A percentile compares a stretch with the other conserved stretches of the same genome.
phyloP scores from a whole-genome alignment of 2,888 invertebrate genomes.

The Chrysotoxum bicinctum region DNA sequence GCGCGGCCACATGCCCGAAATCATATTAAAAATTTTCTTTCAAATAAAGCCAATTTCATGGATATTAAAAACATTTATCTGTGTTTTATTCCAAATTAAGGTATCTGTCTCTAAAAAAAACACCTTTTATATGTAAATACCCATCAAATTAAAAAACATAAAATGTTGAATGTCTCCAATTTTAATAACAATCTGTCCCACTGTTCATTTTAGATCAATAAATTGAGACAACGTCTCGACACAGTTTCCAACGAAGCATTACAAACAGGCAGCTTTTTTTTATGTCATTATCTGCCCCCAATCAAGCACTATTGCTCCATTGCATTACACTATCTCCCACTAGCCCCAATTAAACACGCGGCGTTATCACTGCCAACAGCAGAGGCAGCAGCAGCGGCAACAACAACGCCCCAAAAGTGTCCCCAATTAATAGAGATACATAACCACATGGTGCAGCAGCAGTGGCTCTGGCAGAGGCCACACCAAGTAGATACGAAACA shows the following conservation, averaged over 20 bases:
- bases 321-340: slow-evolving; percentile 46
- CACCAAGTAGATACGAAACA: background rate
- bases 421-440: slow-evolving; percentile 38
- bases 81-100: too few species aligned
- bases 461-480: background rate
- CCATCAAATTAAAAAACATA: background rate
- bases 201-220: slow-evolving; percentile 5
- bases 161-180: background rate
- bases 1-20: too few species aligned
- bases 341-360: slow-evolving; percentile 39
- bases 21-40: too few species aligned
- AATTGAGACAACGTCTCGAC: background rate
- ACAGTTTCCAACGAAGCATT: background rate
- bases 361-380: slow-evolving; percentile 45
- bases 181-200: background rate
- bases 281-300: slow-evolving; percentile 39
- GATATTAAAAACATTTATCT: too few species aligned
- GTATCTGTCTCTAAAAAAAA: too few species aligned
- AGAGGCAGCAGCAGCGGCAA: background rate
- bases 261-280: slow-evolving; percentile 14
- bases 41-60: too few species aligned
- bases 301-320: slow-evolving; percentile 40
- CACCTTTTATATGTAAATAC: too few species aligned
- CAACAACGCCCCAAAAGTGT: slow-evolving; percentile 57
- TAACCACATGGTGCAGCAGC: slow-evolving; percentile 6